phyloP scores from a whole-genome alignment of 2,888 invertebrate genomes.

The Tachina lurida region DNA sequence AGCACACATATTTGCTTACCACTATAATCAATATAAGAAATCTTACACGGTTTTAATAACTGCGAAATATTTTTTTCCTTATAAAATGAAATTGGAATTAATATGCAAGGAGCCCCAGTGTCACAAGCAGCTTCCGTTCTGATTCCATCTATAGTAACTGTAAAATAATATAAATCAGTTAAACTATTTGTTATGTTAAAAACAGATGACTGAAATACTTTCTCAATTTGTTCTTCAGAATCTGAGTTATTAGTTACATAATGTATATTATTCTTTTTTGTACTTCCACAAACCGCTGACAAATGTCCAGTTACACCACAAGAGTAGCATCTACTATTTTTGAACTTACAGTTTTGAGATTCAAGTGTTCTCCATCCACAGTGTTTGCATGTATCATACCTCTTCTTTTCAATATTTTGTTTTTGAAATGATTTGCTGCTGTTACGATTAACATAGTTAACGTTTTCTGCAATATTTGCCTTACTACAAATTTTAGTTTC shows the following conservation, averaged over 20 bases:
- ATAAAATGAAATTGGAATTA: not conserved
- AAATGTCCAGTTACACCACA: not conserved
- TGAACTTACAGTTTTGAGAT: not conserved
- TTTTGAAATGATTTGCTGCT: not conserved
- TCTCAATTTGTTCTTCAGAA: not conserved
- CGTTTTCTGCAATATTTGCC: not conserved
- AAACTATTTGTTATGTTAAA: too few species aligned
- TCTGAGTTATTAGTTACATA: not conserved
- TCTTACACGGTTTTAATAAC: not conserved
- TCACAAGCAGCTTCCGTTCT: not conserved
- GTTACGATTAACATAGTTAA: too few species aligned
- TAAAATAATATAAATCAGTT: too few species aligned
- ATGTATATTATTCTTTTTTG: not conserved
- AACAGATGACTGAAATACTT: not conserved
- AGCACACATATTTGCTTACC: constrained; percentile 16
- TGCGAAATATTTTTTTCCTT: not conserved
- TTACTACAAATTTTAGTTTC: not conserved
- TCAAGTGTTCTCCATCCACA: not conserved
- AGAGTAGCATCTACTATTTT: not conserved
- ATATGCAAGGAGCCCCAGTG: too few species aligned
- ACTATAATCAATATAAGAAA: constrained; percentile 39
- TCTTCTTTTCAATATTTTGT: not conserved
- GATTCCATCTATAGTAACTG: too few species aligned
- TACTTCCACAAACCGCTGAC: not conserved
- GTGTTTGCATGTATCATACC: not conserved